Conservation (phyloP, 2,888 invertebrate genomes). For the Cosmia trapezina region DNA sequence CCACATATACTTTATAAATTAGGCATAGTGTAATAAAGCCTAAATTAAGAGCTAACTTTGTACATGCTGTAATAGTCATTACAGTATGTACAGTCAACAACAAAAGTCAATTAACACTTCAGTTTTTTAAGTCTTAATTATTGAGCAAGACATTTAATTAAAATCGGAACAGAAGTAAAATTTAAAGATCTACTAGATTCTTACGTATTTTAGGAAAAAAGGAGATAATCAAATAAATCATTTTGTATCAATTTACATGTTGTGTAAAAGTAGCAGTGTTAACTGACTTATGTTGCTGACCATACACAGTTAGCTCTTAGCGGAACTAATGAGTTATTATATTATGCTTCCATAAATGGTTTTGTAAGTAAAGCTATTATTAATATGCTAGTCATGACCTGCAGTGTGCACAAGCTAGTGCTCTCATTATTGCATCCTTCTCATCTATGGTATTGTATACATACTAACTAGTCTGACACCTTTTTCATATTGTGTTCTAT, state of each 20-base stretch:
- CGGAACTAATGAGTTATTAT: slow-evolving; percentile 38
- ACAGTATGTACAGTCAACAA: too few relatives aligned
- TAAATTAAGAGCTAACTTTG: background rate
- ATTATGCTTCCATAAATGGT: slow-evolving; percentile 24
- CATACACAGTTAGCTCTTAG: too few relatives aligned
- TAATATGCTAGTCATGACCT: slow-evolving; percentile 48
- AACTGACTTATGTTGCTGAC: too few relatives aligned
- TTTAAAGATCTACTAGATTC: too few relatives aligned
- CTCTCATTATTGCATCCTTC: slow-evolving; percentile 20
- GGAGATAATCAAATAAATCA: too few relatives aligned
- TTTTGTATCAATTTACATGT: too few relatives aligned
- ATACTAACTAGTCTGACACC: slow-evolving; percentile 2
- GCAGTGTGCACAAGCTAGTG: slow-evolving; percentile 6
- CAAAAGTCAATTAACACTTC: too few relatives aligned
- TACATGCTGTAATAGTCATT: background rate
- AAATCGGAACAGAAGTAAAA: too few relatives aligned
- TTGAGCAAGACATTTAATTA: too few relatives aligned
- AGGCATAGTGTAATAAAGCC: background rate
- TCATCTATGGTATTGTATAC: slow-evolving; percentile 1
- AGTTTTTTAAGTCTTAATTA: too few relatives aligned
- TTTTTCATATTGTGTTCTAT: background rate
- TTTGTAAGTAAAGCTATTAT: slow-evolving; percentile 46
- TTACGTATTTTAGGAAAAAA: too few relatives aligned
- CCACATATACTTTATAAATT: background rate
- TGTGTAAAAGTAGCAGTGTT: too few relatives aligned